phyloP scores from a whole-genome alignment of 30 jellyfish, hydroid and myxozoan genomes.

The Aurelia sp. region DNA sequence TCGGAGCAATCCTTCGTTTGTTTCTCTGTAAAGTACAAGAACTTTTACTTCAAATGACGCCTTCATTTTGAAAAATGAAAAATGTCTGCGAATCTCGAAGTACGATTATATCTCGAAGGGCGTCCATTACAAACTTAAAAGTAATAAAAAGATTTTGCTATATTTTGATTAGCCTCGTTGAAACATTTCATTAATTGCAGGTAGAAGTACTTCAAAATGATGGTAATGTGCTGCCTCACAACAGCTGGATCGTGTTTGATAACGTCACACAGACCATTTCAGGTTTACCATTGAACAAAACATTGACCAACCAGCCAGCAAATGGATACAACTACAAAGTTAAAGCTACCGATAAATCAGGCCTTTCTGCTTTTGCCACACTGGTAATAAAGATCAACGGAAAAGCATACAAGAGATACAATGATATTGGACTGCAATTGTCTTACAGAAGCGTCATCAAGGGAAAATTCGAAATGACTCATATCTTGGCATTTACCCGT shows the following conservation, averaged over 20 bases:
- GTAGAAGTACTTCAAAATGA: constrained; percentile 38
- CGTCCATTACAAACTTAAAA: too few species aligned
- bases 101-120: too few species aligned
- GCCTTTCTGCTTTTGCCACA: constrained; percentile 51
- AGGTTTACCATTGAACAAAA: constrained; percentile 76
- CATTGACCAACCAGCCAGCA: constrained; percentile 64
- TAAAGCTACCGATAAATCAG: constrained; percentile 84
- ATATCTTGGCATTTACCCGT: constrained; percentile 49
- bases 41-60: too few species aligned
- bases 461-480: constrained; percentile 26
- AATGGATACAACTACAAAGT: constrained; percentile 71
- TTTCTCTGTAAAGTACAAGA: too few species aligned
- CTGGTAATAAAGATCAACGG: constrained; percentile 51
- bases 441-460: constrained; percentile 1
- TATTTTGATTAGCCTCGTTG: too few species aligned
- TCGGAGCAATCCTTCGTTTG: too few species aligned
- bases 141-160: too few species aligned
- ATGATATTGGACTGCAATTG: constrained; percentile 19
- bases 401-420: constrained; percentile 34
- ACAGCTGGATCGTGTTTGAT: constrained; percentile 70
- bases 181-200: neutral
- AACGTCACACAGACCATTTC: constrained; percentile 52
- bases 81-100: too few species aligned
- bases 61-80: too few species aligned
- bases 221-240: constrained; percentile 24